These are phyloP conservation scores for Thunnus thynnus DNA, from an alignment of 2,113 vertebrate genomes.

Conservation along the genomic window DNA sequence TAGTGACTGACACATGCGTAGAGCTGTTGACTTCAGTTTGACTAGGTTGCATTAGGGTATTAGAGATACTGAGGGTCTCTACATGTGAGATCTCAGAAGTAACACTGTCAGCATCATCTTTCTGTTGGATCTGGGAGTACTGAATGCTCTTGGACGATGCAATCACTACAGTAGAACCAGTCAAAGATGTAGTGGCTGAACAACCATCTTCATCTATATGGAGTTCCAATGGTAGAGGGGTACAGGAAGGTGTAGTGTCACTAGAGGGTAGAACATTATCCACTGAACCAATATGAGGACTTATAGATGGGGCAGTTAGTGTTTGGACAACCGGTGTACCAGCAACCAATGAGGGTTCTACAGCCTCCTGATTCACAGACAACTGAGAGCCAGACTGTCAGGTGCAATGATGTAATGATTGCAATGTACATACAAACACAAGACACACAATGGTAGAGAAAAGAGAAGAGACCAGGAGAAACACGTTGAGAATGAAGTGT, in stretches of 20 bases:
- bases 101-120: constrained; percentile 32
- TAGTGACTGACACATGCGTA: constrained; percentile 5
- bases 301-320: constrained; percentile 17
- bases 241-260: constrained; percentile 41
- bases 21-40: constrained; percentile 22
- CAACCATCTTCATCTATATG: constrained; percentile 77
- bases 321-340: constrained; percentile 30
- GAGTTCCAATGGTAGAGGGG: constrained; percentile 67
- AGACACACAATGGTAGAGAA: constrained; percentile 66
- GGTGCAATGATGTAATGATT: constrained; percentile 22
- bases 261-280: constrained; percentile 48
- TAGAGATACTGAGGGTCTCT: constrained; percentile 47
- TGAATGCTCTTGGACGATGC: constrained; percentile 51
- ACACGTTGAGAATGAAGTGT: constrained; percentile 43
- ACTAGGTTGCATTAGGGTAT: constrained; percentile 20
- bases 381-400: constrained; percentile 89
- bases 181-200: constrained; percentile 34
- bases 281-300: constrained; percentile 12
- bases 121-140: constrained; percentile 51
- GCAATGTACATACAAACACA: constrained; percentile 48
- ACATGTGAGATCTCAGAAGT: constrained; percentile 45
- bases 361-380: constrained; percentile 83
- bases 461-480: constrained; percentile 69
- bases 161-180: constrained; percentile 22
- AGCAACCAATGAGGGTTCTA: constrained; percentile 40